Conservation (phyloP, 2,113 vertebrate genomes). For the Tachycineta bicolor region DNA sequence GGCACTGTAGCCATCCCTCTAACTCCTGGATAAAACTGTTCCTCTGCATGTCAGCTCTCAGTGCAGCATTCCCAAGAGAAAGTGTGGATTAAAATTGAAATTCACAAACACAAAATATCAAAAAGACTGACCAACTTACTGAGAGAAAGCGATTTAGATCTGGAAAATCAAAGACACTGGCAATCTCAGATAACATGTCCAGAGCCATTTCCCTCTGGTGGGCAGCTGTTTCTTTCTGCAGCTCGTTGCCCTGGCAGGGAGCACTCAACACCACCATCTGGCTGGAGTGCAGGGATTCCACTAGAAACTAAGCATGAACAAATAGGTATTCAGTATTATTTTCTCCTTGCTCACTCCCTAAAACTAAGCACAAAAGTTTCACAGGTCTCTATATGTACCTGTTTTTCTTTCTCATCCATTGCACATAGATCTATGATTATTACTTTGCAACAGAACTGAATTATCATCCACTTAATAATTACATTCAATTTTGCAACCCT, state of each 20-base stretch:
- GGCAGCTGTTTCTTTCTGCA: constrained; percentile 83
- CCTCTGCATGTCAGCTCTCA: background rate
- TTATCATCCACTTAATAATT: background rate
- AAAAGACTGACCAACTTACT: constrained; percentile 72
- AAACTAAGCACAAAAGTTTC: background rate
- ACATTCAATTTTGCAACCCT: background rate
- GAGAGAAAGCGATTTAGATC: constrained; percentile 95
- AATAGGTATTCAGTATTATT: background rate
- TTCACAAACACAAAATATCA: background rate
- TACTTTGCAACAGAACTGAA: background rate
- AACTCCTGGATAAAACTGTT: background rate
- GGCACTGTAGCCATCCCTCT: background rate
- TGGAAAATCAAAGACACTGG: constrained; percentile 97
- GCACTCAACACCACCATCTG: constrained; percentile 82
- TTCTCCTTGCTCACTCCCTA: background rate
- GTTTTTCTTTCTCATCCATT: background rate
- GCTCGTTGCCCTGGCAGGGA: constrained; percentile 80
- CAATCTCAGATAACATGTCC: constrained; percentile 92
- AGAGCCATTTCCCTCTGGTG: constrained; percentile 90
- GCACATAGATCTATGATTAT: background rate
- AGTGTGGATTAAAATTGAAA: background rate
- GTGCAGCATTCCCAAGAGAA: background rate
- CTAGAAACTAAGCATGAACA: constrained; percentile 85
- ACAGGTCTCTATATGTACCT: background rate
- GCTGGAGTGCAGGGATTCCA: constrained; percentile 93